Conservation (phyloP, 1,140 invertebrate species). For the Diprion similis region DNA sequence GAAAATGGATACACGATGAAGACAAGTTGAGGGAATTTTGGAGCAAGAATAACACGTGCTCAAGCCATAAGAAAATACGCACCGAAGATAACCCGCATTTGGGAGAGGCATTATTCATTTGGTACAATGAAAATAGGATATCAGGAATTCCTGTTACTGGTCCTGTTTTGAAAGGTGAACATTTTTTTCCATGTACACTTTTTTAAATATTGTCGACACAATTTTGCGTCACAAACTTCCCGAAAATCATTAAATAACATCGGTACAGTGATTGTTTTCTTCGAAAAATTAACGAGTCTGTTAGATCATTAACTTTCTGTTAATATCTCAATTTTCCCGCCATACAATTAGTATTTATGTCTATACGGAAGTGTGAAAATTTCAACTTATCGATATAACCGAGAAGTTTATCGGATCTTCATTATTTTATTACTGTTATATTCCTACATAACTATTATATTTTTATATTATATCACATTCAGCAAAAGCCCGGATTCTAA, state of each 20-base stretch:
- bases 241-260: too few species aligned
- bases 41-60: constrained; percentile 13
- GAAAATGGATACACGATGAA: constrained; percentile 25
- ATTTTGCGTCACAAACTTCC: too few species aligned
- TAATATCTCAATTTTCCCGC: neutral
- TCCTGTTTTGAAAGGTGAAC: constrained; percentile 22
- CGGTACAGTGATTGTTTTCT: too few species aligned
- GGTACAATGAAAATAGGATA: constrained; percentile 27
- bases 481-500: constrained; percentile 30
- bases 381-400: too few species aligned
- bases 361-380: too few species aligned
- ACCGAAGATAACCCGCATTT: constrained; percentile 26
- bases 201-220: too few species aligned
- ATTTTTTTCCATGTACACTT: too few species aligned
- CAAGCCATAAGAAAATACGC: constrained; percentile 19
- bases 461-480: neutral
- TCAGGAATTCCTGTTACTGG: constrained; percentile 24
- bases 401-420: too few species aligned
- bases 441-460: constrained; percentile 25
- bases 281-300: neutral
- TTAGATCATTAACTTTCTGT: neutral
- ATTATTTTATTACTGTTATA: constrained; percentile 26
- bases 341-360: too few species aligned
- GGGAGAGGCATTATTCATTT: constrained; percentile 25
- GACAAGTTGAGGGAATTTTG: constrained; percentile 20